These are phyloP conservation scores for Eupithecia pulchellata DNA, from an alignment of 2,888 invertebrate genomes.

Conservation along the genomic window DNA sequence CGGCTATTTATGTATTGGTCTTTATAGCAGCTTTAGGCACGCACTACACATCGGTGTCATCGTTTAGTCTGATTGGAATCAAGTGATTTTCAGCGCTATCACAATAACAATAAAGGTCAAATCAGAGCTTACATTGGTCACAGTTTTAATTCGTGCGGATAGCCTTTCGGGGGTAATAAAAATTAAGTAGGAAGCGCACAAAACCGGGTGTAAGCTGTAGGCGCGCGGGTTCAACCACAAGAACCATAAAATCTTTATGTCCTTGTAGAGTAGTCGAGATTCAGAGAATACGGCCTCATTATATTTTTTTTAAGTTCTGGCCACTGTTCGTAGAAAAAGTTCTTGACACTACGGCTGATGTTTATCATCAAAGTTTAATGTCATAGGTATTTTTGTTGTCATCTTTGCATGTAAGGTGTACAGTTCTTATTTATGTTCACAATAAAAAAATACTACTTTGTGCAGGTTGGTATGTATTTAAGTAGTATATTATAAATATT, in stretches of 20 bases:
- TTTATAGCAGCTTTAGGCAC: slow-evolving; percentile 56
- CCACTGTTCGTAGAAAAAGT: slow-evolving; percentile 9
- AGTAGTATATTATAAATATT: too few relatives aligned
- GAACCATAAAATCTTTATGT: slow-evolving; percentile 74
- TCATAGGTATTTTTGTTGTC: slow-evolving; percentile 3
- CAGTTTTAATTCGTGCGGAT: slow-evolving; percentile 10
- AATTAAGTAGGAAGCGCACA: slow-evolving; percentile 74
- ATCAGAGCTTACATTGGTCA: too few relatives aligned
- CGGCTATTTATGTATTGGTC: slow-evolving; percentile 59
- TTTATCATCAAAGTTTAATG: background rate
- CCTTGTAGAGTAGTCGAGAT: slow-evolving; percentile 57
- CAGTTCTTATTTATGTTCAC: background rate
- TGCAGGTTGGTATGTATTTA: too few relatives aligned
- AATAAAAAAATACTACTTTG: too few relatives aligned
- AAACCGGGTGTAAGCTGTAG: slow-evolving; percentile 71
- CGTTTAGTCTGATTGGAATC: background rate
- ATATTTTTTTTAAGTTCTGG: slow-evolving; percentile 15
- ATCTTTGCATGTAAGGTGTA: background rate
- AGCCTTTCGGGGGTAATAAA: slow-evolving; percentile 75
- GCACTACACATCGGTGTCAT: background rate
- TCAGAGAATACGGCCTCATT: slow-evolving; percentile 48
- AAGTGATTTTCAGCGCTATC: background rate
- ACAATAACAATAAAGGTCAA: slow-evolving; percentile 4
- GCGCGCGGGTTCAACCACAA: slow-evolving; percentile 66
- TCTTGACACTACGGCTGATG: slow-evolving; percentile 7